Conservation (phyloP, 2,797 vertebrate genomes). For the Aldrovandia affinis region DNA sequence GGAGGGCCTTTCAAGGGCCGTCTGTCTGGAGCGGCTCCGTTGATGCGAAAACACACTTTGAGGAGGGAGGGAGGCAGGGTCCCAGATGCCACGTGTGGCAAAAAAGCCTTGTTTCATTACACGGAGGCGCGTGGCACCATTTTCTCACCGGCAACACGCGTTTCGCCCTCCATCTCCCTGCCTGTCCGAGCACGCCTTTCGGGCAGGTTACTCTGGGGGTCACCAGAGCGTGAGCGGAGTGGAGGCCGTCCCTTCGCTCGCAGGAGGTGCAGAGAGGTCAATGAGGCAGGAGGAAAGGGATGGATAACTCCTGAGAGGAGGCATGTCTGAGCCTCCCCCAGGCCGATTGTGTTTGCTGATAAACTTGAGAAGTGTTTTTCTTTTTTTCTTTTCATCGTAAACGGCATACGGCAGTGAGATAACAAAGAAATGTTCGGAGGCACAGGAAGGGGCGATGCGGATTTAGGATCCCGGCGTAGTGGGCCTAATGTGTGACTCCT, state of each 20-base stretch:
- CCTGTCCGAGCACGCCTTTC: not conserved
- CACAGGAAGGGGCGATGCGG: too few species aligned
- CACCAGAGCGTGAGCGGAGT: not conserved
- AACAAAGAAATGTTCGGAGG: not conserved
- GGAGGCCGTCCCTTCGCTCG: not conserved
- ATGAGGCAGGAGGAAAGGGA: not conserved
- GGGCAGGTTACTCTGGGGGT: not conserved
- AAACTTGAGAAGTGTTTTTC: not conserved
- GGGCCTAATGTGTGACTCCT: not conserved
- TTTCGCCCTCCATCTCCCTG: not conserved
- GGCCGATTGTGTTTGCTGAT: conserved; percentile 5
- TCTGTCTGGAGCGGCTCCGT: conserved; percentile 29
- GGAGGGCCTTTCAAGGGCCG: conserved; percentile 19
- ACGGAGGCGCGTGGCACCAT: not conserved
- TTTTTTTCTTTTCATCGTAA: not conserved
- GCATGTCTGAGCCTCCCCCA: not conserved
- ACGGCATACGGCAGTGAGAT: not conserved
- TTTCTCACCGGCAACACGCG: not conserved
- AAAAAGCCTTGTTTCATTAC: not conserved
- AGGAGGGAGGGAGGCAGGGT: conserved; percentile 17
- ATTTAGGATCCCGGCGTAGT: too few species aligned
- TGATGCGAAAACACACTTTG: conserved; percentile 33
- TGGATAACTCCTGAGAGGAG: not conserved
- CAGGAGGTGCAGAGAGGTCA: not conserved
- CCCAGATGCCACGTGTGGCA: conserved; percentile 21